phyloP scores from a whole-genome alignment of 2,113 vertebrate species.

The Muntiacus muntjak region DNA sequence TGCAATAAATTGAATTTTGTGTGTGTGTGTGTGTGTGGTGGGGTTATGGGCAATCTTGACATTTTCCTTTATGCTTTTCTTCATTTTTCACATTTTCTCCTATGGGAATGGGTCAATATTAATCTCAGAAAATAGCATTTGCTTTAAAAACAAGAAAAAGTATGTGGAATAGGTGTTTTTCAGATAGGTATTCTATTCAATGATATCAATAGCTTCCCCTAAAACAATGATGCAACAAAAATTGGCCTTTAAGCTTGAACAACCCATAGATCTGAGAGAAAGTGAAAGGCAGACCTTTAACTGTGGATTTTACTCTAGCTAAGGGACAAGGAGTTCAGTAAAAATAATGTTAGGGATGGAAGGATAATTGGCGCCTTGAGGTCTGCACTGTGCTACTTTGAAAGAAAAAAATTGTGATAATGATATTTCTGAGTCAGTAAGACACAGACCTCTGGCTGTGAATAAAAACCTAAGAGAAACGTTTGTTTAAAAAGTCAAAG shows the following conservation, averaged over 20 bases:
- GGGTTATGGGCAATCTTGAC: background rate
- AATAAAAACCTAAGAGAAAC: slow-evolving; percentile 3
- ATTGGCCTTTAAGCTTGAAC: slow-evolving; percentile 25
- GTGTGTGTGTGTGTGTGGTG: background rate
- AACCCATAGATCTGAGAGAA: slow-evolving; percentile 13
- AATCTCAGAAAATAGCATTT: background rate
- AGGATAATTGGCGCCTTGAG: slow-evolving; percentile 17
- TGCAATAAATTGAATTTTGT: background rate
- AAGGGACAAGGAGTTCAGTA: background rate
- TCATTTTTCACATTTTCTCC: background rate
- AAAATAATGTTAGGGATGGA: background rate
- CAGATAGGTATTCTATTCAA: background rate
- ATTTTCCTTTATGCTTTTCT: background rate
- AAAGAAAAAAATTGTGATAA: background rate
- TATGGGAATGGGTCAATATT: background rate
- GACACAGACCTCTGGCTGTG: background rate
- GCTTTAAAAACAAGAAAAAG: background rate
- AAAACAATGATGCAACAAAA: background rate
- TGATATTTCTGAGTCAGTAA: slow-evolving; percentile 32
- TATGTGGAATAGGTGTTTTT: background rate
- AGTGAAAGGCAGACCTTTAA: slow-evolving; percentile 23
- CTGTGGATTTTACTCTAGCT: background rate
- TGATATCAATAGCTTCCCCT: background rate
- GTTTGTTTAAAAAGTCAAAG: background rate
- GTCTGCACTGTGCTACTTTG: background rate